These are phyloP conservation scores for Mesochorus sp. DNA, from an alignment of 2,888 invertebrate genomes.

Conservation along the genomic window DNA sequence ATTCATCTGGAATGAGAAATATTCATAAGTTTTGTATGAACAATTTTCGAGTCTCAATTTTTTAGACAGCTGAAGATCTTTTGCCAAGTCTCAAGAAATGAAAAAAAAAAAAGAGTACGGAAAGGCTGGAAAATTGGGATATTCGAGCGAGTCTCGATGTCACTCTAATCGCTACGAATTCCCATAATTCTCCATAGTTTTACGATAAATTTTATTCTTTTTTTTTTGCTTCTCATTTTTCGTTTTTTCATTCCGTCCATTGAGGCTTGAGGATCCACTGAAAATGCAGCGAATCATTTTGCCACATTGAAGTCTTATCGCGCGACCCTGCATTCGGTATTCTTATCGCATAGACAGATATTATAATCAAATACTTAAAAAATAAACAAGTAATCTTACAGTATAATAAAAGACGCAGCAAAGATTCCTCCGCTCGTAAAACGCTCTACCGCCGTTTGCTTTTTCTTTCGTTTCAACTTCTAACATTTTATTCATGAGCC, in stretches of 20 bases:
- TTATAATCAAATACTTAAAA: slow-evolving; percentile 2
- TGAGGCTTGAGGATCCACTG: neutral
- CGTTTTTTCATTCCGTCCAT: neutral
- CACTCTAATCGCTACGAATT: no score
- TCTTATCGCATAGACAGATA: slow-evolving; percentile 14
- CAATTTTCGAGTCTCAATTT: no score
- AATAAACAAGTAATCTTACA: slow-evolving; percentile 2
- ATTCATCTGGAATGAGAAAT: no score
- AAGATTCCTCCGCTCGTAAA: slow-evolving; percentile 47
- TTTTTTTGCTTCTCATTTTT: neutral
- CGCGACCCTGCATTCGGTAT: slow-evolving; percentile 44
- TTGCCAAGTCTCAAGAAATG: no score
- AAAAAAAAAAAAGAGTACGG: slow-evolving; percentile 28
- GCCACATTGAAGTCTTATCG: slow-evolving; percentile 34
- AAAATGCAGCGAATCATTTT: slow-evolving; percentile 4
- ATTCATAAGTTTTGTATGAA: no score
- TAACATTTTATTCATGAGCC: slow-evolving; percentile 31
- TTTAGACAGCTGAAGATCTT: no score
- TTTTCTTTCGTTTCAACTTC: slow-evolving; percentile 16
- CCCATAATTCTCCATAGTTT: no score
- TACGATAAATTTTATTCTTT: no score
- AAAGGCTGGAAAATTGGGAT: slow-evolving; percentile 4
- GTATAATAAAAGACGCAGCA: slow-evolving; percentile 31
- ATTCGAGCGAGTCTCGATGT: neutral
- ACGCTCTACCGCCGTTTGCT: slow-evolving; percentile 7